Evolutionary conservation across 2,113 vertebrate genomes (phyloP), one percentile per base, ranked within the genome.

Genomic region (Pseudorasbora parva): DNA sequence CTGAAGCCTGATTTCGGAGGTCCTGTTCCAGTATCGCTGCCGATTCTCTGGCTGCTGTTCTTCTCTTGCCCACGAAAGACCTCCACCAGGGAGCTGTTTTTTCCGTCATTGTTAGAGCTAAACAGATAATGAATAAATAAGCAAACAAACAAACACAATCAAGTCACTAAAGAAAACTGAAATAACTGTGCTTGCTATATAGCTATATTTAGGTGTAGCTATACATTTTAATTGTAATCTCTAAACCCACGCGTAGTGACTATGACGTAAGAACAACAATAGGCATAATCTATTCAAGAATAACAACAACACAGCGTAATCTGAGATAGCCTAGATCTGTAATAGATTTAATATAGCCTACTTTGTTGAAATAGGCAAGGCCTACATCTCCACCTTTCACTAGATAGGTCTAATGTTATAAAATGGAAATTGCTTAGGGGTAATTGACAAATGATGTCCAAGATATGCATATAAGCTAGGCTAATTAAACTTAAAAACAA

Each of bases 51-150:
- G 17, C 51, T 1, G 74, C 84, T 0, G 10, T 78, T 82, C 90
- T 93, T 71, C 80, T 91, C 90, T 92, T 94, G 19, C 90, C 90
- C 51, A 92, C 75, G 82, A 94, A 94, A 2, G 92, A 85, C 85
- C 87, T 92, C 94, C 94, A 94, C 94, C 94, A 94, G 12, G 90
- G 90, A 4, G 77, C 8, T 7, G 49, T 86, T 85, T 91, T 90
- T 19, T 94, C 93, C n/a, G 93, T 89, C 94, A 94, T 94, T 69
- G 87, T 91, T 23, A 62, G 85, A 69, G 78, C 87, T 86, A 25
- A 60, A 76, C 15, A 69, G 4, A 87, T 11, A 25, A 25, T 23
- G 8, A 12, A 76, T 11, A 82, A 10, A 83, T 4, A 76, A 23
- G 68, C 11, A 19, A 60, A 33, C 33, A 33, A 33, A 33, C 33